These are phyloP conservation scores for Bombus turneri DNA, from an alignment of 1,140 invertebrate species.

Conservation along the genomic window DNA sequence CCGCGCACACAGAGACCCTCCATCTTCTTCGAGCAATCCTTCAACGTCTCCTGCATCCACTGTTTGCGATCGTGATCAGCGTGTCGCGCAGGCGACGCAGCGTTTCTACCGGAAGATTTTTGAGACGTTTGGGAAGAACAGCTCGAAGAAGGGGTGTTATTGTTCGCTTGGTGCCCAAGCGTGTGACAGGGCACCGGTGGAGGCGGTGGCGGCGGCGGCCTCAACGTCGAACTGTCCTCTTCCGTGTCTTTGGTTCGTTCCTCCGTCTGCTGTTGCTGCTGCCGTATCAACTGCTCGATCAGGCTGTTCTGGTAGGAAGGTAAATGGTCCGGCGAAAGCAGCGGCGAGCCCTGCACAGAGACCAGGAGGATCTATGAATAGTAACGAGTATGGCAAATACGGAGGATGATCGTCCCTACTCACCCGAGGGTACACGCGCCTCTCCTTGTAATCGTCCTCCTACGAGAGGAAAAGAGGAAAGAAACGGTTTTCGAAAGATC, in stretches of 20 bases:
- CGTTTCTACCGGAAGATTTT: slow-evolving; percentile 62
- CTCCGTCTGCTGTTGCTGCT: slow-evolving; percentile 76
- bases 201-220: slow-evolving; percentile 40
- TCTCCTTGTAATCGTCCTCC: slow-evolving; percentile 70
- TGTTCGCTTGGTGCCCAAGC: background rate
- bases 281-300: slow-evolving; percentile 82
- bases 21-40: slow-evolving; percentile 75
- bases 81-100: slow-evolving; percentile 57
- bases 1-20: slow-evolving; percentile 70
- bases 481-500: background rate
- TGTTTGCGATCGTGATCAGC: slow-evolving; percentile 62
- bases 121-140: slow-evolving; percentile 70
- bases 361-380: background rate
- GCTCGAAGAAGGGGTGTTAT: slow-evolving; percentile 62
- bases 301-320: slow-evolving; percentile 83
- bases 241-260: slow-evolving; percentile 66
- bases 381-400: background rate
- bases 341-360: slow-evolving; percentile 70
- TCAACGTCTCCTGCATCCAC: slow-evolving; percentile 73
- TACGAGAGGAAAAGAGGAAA: background rate
- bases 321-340: slow-evolving; percentile 70
- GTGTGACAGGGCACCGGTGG: slow-evolving; percentile 72
- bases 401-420: background rate
- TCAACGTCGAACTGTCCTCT: slow-evolving; percentile 60
- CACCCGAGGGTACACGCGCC: slow-evolving; percentile 64